Conservation (phyloP, 2,888 invertebrate species). For the Erebia aethiops region DNA sequence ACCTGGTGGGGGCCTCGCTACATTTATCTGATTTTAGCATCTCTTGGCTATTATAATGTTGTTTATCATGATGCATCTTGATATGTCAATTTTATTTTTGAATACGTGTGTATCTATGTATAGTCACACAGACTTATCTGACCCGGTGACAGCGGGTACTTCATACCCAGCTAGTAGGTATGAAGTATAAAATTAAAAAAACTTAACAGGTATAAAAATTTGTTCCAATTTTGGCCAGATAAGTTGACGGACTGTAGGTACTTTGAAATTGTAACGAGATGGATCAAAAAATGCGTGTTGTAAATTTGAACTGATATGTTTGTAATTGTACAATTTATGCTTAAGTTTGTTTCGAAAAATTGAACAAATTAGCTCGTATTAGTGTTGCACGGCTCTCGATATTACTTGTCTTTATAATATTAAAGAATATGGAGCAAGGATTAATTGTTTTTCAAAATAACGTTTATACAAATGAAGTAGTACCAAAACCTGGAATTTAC, state of each 20-base stretch:
- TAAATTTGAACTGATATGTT: conserved; percentile 28
- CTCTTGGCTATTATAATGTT: not conserved
- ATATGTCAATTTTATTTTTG: conserved; percentile 12
- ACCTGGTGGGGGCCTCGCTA: not conserved
- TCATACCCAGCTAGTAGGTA: too few relatives aligned
- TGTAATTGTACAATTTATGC: conserved; percentile 37
- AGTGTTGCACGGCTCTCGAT: conserved; percentile 39
- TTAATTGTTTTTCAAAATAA: too few relatives aligned
- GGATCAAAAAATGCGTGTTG: conserved; percentile 30
- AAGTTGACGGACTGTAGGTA: not conserved
- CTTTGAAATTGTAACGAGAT: conserved; percentile 38
- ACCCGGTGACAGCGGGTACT: too few relatives aligned
- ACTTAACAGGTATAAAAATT: too few relatives aligned
- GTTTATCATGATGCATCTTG: not conserved
- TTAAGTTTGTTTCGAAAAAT: conserved; percentile 31
- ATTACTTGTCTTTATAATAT: conserved; percentile 34
- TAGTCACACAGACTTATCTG: too few relatives aligned
- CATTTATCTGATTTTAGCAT: not conserved
- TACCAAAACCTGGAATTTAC: not conserved
- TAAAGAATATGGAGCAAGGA: not conserved
- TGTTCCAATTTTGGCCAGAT: too few relatives aligned
- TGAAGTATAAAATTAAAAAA: too few relatives aligned
- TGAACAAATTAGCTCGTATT: conserved; percentile 29
- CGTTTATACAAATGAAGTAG: not conserved
- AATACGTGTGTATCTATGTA: not conserved